Base-by-base conservation (phyloP, 2,888 invertebrate genomes). In the Deilephila elpenor region DNA sequence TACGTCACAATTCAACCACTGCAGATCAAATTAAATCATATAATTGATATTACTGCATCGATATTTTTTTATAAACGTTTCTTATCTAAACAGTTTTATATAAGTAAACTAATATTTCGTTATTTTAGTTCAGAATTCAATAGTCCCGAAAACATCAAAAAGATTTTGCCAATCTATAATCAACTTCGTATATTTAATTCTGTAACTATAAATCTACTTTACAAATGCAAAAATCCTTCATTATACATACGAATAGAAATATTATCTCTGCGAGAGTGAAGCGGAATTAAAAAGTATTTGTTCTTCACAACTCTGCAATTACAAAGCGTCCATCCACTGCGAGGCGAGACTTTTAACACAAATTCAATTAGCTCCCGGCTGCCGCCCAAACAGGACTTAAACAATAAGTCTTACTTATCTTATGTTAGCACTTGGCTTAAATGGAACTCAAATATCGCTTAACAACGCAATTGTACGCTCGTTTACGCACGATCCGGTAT, bases 401-500 rank as follows among this genome's bases (percentile, higher is more conserved):
- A 73, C 79, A 75, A 79, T 80, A 79, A 78, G 74, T 79, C 78
- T 75, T 73, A 74, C 79, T 82, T 81, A 80, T 80, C 80, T 81
- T 78, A 79, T 78, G 79, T 82, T 80, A 76, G 78, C 76, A 78
- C 79, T 77, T 74, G 78, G 78, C 61, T 61, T 72, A 72, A 62
- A 53, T 70, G 44, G 64, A 74, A 74, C 64, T 74, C 74, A 61
- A 75, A 75, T 71, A 73, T 62, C 67, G 73, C 60, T 60, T 70
- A 59, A 34, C 70, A 60, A 67, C 73, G 51, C 70, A 59, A 70
- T 73, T 53, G 59, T 59, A 60, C 53, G 32, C 70, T 70, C 73
- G 73, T 73, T 73, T 73, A 73, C 73, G 73, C 34, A 73, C 59
- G 25, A 44, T 59, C 70, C 73, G 5, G 59, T 60, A 67, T 70